Percentiles rank a stretch among this genome's conserved stretches.
Evolutionary conservation across 2,797 vertebrate species (phyloP).

Genomic region (Petrocephalus schoutedeni): DNA sequence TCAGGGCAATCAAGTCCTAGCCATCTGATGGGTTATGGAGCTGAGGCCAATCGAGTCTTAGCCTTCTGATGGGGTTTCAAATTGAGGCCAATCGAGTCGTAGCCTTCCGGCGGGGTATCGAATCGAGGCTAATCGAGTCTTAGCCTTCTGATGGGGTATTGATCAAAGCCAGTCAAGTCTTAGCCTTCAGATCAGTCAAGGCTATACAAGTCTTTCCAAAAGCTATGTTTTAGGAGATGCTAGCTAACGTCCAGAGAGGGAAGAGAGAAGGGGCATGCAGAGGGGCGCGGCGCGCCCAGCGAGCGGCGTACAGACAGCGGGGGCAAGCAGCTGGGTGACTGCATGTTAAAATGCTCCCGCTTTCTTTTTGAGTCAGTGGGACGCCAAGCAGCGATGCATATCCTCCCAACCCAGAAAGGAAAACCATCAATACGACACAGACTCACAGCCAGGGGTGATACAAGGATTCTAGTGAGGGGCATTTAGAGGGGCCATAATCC

Average conservation of each 20-base stretch:
- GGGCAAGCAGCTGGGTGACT: slow-evolving; percentile 4
- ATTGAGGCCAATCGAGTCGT: not conserved
- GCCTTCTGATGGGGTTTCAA: not conserved
- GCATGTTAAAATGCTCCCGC: slow-evolving; percentile 3
- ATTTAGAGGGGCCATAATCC: not conserved
- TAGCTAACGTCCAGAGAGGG: slow-evolving; percentile 14
- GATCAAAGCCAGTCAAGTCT: not conserved
- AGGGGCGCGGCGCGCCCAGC: not conserved
- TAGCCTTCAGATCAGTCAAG: not conserved
- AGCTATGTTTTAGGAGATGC: not conserved
- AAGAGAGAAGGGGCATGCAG: not conserved
- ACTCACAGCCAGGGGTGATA: not conserved
- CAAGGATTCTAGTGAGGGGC: not conserved
- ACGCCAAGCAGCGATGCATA: slow-evolving; percentile 66
- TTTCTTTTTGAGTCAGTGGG: slow-evolving; percentile 41
- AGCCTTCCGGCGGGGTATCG: not conserved
- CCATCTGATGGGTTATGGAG: not conserved
- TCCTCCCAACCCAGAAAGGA: slow-evolving; percentile 55
- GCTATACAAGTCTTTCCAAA: not conserved
- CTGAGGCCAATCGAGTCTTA: not conserved
- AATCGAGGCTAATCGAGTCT: not conserved
- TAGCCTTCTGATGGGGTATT: not conserved
- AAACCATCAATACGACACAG: not conserved
- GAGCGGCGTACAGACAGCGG: not conserved
- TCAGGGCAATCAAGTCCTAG: not conserved